Percentiles rank a stretch among this genome's conserved stretches.
phyloP scores from a whole-genome alignment of 2,888 invertebrate species.

The Scaptodrosophila latifasciaeformis region DNA sequence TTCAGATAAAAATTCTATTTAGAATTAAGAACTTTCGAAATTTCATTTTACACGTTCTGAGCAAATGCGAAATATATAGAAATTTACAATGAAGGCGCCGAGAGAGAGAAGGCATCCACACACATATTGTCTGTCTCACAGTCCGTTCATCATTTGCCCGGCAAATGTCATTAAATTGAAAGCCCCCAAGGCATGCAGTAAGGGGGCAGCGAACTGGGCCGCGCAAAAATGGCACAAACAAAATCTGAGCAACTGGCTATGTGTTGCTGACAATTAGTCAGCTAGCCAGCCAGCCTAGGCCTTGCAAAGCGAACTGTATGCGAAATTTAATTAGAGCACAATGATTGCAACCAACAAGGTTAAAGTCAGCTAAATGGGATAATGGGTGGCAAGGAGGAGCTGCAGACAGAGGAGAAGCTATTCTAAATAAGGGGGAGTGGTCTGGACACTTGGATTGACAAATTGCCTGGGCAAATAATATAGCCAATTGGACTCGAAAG shows the following conservation, averaged over 20 bases:
- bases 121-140: not conserved
- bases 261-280: not conserved
- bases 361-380: slow-evolving; percentile 58
- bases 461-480: slow-evolving; percentile 2
- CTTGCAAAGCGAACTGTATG: slow-evolving; percentile 37
- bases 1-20: too few species aligned
- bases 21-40: too few species aligned
- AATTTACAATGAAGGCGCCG: too few species aligned
- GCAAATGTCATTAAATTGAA: slow-evolving; percentile 54
- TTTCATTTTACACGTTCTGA: too few species aligned
- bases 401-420: not conserved
- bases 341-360: slow-evolving; percentile 57
- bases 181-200: slow-evolving; percentile 21
- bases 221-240: slow-evolving; percentile 29
- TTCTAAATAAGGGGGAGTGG: slow-evolving; percentile 17
- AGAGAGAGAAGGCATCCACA: too few species aligned
- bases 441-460: slow-evolving; percentile 24
- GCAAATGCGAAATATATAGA: too few species aligned
- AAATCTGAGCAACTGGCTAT: slow-evolving; percentile 42
- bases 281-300: slow-evolving; percentile 20
- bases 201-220: slow-evolving; percentile 21
- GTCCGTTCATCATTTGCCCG: slow-evolving; percentile 31
- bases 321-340: slow-evolving; percentile 63
- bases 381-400: not conserved
- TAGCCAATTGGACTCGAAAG: slow-evolving; percentile 2